Conservation (phyloP, 1,140 invertebrate genomes). For the Radopholus similis region DNA sequence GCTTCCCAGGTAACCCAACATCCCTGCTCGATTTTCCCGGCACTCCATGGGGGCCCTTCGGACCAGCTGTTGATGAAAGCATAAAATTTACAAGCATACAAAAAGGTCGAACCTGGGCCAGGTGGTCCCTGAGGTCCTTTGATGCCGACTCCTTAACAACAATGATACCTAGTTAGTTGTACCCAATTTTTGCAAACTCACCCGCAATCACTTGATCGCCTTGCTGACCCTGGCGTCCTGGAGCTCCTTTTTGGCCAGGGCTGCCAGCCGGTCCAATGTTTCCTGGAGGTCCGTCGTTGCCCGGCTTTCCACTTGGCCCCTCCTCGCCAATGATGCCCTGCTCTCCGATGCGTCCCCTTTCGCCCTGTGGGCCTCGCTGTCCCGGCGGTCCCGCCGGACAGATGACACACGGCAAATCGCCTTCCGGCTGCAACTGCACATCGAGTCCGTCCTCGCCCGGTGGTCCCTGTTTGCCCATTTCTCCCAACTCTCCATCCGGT, state of each 20-base stretch:
- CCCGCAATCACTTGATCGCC: slow-evolving; percentile 34
- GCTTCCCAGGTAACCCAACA: neutral
- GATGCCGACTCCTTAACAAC: slow-evolving; percentile 35
- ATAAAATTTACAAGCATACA: neutral
- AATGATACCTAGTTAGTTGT: neutral
- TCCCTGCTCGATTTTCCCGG: slow-evolving; percentile 11
- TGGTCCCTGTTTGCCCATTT: slow-evolving; percentile 20
- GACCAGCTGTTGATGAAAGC: too few species aligned
- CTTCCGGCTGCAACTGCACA: slow-evolving; percentile 42
- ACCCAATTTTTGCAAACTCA: neutral
- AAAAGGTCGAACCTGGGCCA: slow-evolving; percentile 17
- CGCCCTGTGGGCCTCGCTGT: slow-evolving; percentile 42
- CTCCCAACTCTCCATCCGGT: slow-evolving; percentile 27
- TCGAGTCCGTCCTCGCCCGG: slow-evolving; percentile 46
- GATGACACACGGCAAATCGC: slow-evolving; percentile 51
- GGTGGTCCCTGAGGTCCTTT: slow-evolving; percentile 40
- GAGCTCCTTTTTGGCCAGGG: slow-evolving; percentile 8
- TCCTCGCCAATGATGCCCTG: slow-evolving; percentile 25
- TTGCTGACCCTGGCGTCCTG: slow-evolving; percentile 27
- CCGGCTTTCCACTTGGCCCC: neutral
- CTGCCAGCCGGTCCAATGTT: slow-evolving; percentile 16
- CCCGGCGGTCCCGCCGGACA: slow-evolving; percentile 51
- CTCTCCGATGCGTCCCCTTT: slow-evolving; percentile 32
- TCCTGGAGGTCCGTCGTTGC: slow-evolving; percentile 17
- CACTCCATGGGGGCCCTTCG: slow-evolving; percentile 12